Percentiles rank a stretch among this genome's conserved stretches.
phyloP scores from a whole-genome alignment of 2,113 vertebrate genomes.

The Microcebus jonahi region DNA sequence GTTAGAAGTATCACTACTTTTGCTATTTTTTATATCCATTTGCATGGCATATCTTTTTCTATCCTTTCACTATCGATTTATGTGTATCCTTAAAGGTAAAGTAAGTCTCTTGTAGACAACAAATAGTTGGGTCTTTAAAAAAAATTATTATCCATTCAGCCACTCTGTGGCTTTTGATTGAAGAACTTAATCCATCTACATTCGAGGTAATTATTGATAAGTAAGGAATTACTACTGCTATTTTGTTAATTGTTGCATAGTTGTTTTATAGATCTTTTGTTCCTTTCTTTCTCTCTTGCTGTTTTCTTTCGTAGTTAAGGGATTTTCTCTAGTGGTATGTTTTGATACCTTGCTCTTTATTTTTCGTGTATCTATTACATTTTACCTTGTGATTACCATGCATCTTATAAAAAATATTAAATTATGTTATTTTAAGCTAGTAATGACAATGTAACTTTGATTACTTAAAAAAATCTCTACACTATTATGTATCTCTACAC shows the following conservation, averaged over 20 bases:
- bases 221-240: neutral
- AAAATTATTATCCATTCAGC: neutral
- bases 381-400: neutral
- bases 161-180: neutral
- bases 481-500: neutral
- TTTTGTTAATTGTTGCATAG: neutral
- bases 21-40: neutral
- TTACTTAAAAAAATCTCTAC: neutral
- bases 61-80: neutral
- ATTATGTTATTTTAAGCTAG: neutral
- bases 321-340: neutral
- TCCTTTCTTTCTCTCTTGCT: neutral
- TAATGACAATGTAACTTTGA: neutral
- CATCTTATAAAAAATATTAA: neutral
- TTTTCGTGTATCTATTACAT: neutral
- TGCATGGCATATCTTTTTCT: neutral
- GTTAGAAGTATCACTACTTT: neutral
- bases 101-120: neutral
- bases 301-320: neutral
- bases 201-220: neutral
- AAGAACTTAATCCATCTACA: neutral
- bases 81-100: neutral
- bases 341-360: neutral
- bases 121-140: neutral
- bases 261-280: neutral